A percentile compares a stretch with the other conserved stretches of the same genome.
phyloP scores from a whole-genome alignment of 2,797 vertebrate genomes.

The Gouania willdenowi region DNA sequence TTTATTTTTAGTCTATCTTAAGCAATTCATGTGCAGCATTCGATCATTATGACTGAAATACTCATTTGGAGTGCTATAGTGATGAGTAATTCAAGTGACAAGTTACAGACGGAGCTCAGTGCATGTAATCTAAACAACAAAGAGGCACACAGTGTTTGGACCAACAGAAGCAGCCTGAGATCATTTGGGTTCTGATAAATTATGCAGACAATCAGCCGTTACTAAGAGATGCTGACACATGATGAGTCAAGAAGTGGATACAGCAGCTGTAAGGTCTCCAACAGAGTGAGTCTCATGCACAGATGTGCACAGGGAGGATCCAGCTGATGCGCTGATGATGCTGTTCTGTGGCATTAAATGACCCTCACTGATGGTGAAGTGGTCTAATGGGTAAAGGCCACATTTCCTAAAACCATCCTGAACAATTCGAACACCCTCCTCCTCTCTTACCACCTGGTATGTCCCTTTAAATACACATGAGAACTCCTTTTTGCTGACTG shows the following conservation, averaged over 20 bases:
- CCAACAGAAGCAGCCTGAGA: not conserved
- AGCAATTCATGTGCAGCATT: constrained; percentile 6
- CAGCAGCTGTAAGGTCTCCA: constrained; percentile 29
- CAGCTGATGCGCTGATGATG: constrained; percentile 12
- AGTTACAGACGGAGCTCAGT: constrained; percentile 19
- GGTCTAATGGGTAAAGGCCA: constrained; percentile 55
- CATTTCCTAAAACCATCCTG: constrained; percentile 62
- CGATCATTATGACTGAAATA: not conserved
- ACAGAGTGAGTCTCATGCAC: constrained; percentile 10
- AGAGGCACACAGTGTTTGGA: not conserved
- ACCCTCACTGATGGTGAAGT: constrained; percentile 24
- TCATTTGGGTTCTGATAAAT: constrained; percentile 18
- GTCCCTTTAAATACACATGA: constrained; percentile 53
- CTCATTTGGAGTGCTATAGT: constrained; percentile 5
- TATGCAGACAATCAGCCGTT: not conserved
- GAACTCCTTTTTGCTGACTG: constrained; percentile 68
- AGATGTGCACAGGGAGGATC: constrained; percentile 17
- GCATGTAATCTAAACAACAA: not conserved
- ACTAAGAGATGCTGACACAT: not conserved
- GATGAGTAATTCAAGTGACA: constrained; percentile 18
- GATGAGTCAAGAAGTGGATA: constrained; percentile 25
- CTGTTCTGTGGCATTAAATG: constrained; percentile 29
- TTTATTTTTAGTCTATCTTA: no score
- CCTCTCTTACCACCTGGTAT: constrained; percentile 47
- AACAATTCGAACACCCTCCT: constrained; percentile 53